These are phyloP conservation scores for Tricholaema leucomelas DNA, from an alignment of 2,113 vertebrate species.

Conservation along the genomic window DNA sequence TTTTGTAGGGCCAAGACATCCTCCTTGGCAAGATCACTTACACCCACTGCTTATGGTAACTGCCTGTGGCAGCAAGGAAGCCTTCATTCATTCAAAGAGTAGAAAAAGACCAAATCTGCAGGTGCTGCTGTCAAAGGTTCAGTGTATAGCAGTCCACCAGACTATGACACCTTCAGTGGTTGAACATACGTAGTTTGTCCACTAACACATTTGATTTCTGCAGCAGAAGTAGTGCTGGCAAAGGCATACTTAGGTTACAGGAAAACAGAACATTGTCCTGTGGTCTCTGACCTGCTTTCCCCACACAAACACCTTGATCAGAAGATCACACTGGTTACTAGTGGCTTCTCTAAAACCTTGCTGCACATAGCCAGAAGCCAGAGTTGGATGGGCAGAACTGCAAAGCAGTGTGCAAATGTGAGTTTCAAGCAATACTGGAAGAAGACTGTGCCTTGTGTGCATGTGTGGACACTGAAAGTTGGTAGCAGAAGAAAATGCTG, in stretches of 20 bases:
- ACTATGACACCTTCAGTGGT: not conserved
- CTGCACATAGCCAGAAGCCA: not conserved
- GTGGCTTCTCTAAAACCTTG: not conserved
- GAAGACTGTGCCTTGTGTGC: not conserved
- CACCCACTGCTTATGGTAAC: not conserved
- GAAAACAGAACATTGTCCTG: not conserved
- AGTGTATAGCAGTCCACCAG: not conserved
- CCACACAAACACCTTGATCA: not conserved
- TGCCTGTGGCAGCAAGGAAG: not conserved
- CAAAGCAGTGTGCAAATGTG: not conserved
- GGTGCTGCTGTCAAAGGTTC: not conserved
- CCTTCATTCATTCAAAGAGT: not conserved
- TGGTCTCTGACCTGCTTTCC: not conserved
- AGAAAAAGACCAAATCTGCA: not conserved
- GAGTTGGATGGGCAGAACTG: not conserved
- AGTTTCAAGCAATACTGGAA: not conserved
- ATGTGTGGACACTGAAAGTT: not conserved
- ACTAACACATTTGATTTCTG: not conserved
- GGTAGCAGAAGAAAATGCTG: not conserved
- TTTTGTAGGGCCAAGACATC: not conserved
- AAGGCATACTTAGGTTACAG: not conserved
- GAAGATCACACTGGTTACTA: not conserved
- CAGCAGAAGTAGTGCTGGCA: not conserved
- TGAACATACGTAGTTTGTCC: rapidly evolving
- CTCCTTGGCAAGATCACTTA: not conserved